Percentiles rank a stretch among this genome's conserved stretches.
Conservation (phyloP, 2,797 vertebrate species). For the Bucorvus abyssinicus region DNA sequence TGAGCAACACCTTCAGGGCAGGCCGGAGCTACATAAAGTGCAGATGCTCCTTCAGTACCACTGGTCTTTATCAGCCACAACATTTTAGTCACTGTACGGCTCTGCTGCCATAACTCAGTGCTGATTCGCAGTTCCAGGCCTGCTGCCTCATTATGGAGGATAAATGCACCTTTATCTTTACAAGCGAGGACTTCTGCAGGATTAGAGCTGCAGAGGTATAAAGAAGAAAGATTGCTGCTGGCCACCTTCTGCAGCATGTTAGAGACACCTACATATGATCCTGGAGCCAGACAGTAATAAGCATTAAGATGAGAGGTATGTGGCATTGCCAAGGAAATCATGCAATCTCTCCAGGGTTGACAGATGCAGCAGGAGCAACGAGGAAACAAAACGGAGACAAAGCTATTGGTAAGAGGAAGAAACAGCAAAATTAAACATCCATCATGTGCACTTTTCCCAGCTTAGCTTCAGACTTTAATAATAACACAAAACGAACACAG, state of each 20-base stretch:
- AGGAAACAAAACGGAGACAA: neutral
- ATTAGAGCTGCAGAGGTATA: neutral
- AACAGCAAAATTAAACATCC: neutral
- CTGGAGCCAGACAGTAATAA: neutral
- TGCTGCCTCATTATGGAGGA: neutral
- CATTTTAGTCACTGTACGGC: neutral
- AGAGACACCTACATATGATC: neutral
- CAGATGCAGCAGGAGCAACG: neutral
- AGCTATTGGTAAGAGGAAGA: neutral
- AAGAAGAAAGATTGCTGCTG: neutral
- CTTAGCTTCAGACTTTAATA: neutral
- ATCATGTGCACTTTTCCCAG: neutral
- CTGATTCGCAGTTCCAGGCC: neutral
- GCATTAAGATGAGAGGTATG: neutral
- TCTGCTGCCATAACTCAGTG: neutral
- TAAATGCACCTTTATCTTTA: constrained; percentile 22
- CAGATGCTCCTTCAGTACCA: neutral
- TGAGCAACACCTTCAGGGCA: neutral
- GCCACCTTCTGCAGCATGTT: neutral
- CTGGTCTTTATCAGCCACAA: neutral
- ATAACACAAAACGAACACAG: neutral
- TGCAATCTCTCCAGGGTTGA: neutral
- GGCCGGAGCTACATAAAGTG: neutral
- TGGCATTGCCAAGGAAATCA: neutral
- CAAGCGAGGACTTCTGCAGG: neutral